Evolutionary conservation across 2,888 invertebrate genomes (phyloP).

Genomic region (Tinea pellionella): DNA sequence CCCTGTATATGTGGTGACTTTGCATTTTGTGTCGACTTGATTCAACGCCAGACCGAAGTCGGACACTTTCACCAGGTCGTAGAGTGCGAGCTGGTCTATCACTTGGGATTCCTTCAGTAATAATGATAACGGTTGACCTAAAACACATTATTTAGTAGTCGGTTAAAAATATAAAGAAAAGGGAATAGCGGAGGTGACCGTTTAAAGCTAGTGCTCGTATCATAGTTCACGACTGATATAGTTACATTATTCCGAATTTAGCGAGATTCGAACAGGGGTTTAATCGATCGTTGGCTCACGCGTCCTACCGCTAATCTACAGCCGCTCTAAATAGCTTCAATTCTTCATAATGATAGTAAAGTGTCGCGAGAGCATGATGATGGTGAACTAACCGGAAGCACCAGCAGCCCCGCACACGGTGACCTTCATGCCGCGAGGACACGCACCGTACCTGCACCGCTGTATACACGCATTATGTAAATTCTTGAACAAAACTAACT

Average conservation of each 20-base stretch:
- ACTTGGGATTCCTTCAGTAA: slow-evolving; percentile 21
- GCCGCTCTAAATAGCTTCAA: too few species aligned
- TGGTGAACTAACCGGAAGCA: neutral
- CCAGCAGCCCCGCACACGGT: neutral
- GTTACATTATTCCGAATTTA: too few species aligned
- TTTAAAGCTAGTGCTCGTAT: too few species aligned
- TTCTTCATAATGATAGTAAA: too few species aligned
- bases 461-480: neutral
- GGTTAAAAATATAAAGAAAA: too few species aligned
- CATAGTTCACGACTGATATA: too few species aligned
- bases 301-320: too few species aligned
- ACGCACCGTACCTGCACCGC: neutral
- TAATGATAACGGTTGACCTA: slow-evolving; percentile 19
- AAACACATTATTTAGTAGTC: too few species aligned
- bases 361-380: too few species aligned
- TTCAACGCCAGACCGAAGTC: slow-evolving; percentile 20
- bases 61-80: slow-evolving; percentile 16
- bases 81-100: slow-evolving; percentile 20
- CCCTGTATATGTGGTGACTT: slow-evolving; percentile 18
- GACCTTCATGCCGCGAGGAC: neutral
- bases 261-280: too few species aligned
- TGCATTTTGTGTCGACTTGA: slow-evolving; percentile 18
- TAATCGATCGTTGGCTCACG: too few species aligned
- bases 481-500: neutral
- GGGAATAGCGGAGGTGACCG: too few species aligned